Evolutionary conservation across 2,113 vertebrate species (phyloP).

Genomic region (Herpailurus yagouaroundi): DNA sequence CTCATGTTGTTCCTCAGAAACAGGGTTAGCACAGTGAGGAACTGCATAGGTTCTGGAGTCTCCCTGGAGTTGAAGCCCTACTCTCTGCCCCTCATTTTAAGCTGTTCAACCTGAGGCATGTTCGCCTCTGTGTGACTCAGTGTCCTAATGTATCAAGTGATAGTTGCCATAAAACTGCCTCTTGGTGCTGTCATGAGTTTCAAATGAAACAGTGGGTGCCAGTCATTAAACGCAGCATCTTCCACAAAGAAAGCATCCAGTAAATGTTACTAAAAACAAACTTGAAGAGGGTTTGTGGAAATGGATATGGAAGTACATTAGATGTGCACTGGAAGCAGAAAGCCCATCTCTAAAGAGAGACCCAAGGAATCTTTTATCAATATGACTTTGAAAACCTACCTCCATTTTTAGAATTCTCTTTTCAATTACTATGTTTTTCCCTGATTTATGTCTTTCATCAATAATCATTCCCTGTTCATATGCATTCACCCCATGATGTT

Average conservation of each 20-base stretch:
- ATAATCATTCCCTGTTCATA: not conserved
- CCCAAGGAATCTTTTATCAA: not conserved
- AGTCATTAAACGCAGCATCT: not conserved
- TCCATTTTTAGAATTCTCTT: not conserved
- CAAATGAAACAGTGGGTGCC: not conserved
- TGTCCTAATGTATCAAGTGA: not conserved
- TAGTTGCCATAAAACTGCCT: not conserved
- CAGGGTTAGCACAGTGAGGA: not conserved
- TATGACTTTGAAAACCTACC: not conserved
- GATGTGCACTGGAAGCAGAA: not conserved
- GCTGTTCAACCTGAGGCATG: not conserved
- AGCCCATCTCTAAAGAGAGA: not conserved
- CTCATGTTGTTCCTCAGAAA: not conserved
- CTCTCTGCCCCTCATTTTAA: not conserved
- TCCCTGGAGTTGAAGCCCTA: not conserved
- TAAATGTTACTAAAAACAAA: not conserved
- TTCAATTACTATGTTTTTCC: not conserved
- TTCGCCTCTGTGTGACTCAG: not conserved
- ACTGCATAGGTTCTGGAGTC: not conserved
- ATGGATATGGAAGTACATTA: not conserved
- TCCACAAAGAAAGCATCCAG: not conserved
- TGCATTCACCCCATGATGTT: not conserved
- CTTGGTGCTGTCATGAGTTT: not conserved
- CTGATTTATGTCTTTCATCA: not conserved
- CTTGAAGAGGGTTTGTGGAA: not conserved